Evolutionary conservation across 2,113 vertebrate genomes (phyloP), one percentile per base, ranked within the genome.

Genomic region (Perca fluviatilis): DNA sequence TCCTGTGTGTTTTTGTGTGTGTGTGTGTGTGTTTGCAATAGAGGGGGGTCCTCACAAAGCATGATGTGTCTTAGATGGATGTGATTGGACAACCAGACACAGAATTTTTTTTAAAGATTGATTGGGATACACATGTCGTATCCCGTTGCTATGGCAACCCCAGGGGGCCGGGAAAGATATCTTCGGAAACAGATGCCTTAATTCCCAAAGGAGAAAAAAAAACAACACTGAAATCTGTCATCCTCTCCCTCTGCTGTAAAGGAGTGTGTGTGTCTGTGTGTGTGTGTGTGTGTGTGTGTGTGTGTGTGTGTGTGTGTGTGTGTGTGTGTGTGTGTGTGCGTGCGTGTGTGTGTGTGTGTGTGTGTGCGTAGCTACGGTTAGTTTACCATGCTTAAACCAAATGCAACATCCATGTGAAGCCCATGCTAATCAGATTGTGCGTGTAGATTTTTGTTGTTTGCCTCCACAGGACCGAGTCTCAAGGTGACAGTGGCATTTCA

Each of bases 131-230:
- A 57, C 58, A 75, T 6, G 61, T 74, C 74, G 21, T 79, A 79
- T 77, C 74, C 53, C 40, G 75, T 92, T 86, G 65, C 84, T 83
- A 58, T 84, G 82, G 87, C 65, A 85, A 90, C 88, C 66, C 21
- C 47, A 2, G 0, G 46, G n/a, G 54, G 70, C n/a, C 51, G 14
- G 15, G 46, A 71, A 53, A 47, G 72, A 74, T 47, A 77, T 84
- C 76, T 77, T 72, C 40, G 16, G 43, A 49, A 49, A 70, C 61
- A 70, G 82, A 90, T 79, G 79, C 90, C 82, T 92, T 84, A 49
- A 88, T 87, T 90, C 87, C 86, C 87, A 62, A 19, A 18, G 19
- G 85, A 86, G 75, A 62, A 69, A 54, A 58, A 68, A 54, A 65
- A 65, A 82, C 69, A 69, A 69, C 75, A 78, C 79, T 86, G 50